Conservation (phyloP, 2,797 vertebrate species). For the Hoplostethus atlanticus region DNA sequence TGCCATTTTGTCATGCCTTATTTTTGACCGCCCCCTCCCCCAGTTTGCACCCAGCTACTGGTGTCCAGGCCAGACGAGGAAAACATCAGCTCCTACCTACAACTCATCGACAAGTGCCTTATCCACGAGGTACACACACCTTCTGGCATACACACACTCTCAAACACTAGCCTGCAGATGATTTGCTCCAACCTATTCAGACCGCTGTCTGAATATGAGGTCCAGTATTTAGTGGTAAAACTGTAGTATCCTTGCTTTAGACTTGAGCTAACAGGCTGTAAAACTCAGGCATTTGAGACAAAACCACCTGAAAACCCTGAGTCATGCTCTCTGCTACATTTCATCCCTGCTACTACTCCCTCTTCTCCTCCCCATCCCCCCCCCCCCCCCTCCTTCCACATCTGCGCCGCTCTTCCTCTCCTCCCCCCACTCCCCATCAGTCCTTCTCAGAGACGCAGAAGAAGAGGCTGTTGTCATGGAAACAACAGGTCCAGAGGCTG, state of each 20-base stretch:
- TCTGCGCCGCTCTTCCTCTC: background rate
- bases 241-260: background rate
- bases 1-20: background rate
- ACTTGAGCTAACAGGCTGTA: background rate
- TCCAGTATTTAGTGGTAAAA: too few relatives aligned
- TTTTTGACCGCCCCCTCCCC: background rate
- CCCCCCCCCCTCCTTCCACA: background rate
- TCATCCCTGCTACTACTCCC: constrained; percentile 13
- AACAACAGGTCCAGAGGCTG: constrained; percentile 99
- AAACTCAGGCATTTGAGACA: background rate
- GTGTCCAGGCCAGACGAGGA: constrained; percentile 98
- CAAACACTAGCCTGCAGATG: background rate
- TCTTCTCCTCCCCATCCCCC: background rate
- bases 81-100: constrained; percentile 98
- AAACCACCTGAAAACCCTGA: constrained; percentile 17
- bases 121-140: constrained; percentile 91
- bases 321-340: constrained; percentile 39
- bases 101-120: constrained; percentile 98
- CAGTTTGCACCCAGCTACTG: constrained; percentile 98
- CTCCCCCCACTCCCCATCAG: constrained; percentile 74
- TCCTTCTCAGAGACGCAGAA: constrained; percentile 98
- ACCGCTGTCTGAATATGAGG: too few relatives aligned
- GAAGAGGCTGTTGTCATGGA: constrained; percentile 99
- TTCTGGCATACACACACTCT: background rate
- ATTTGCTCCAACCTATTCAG: background rate